A percentile compares a stretch with the other conserved stretches of the same genome.
These are phyloP conservation scores for Ormyrus labotus DNA, from an alignment of 2,888 invertebrate genomes.

Conservation along the genomic window DNA sequence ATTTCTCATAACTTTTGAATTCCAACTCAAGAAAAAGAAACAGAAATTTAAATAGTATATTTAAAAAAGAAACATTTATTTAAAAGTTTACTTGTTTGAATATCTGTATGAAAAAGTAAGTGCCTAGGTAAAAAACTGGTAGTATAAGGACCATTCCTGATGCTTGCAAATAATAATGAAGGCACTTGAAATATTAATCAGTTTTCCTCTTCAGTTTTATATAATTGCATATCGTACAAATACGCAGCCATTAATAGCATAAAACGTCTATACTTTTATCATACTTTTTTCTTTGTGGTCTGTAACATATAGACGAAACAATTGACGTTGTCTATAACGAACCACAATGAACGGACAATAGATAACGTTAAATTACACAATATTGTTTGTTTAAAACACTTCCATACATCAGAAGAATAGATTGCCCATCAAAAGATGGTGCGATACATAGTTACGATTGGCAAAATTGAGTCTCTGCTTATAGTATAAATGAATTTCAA, in stretches of 20 bases:
- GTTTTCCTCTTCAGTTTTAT: conserved; percentile 46
- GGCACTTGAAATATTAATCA: conserved; percentile 63
- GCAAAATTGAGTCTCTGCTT: conserved; percentile 25
- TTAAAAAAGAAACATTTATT: conserved; percentile 11
- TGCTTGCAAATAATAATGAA: conserved; percentile 59
- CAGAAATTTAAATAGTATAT: conserved; percentile 9
- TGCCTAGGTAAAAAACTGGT: conserved; percentile 44
- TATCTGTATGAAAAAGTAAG: conserved; percentile 44
- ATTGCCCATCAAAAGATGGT: conserved; percentile 30
- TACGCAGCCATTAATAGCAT: conserved; percentile 65
- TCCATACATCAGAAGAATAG: conserved; percentile 49
- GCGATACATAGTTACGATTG: conserved; percentile 24
- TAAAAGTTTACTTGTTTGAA: conserved; percentile 27
- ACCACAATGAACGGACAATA: conserved; percentile 53
- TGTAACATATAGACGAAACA: conserved; percentile 60
- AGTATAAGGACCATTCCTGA: conserved; percentile 39
- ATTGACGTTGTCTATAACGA: conserved; percentile 60
- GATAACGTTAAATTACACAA: conserved; percentile 62
- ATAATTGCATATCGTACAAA: conserved; percentile 51
- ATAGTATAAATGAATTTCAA: conserved; percentile 12
- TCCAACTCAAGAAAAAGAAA: conserved; percentile 29
- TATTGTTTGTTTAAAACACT: conserved; percentile 68
- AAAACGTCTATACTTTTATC: conserved; percentile 62
- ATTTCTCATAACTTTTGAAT: conserved; percentile 5
- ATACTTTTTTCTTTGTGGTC: conserved; percentile 54